Evolutionary conservation across 1,140 invertebrate genomes (phyloP), one percentile per base, ranked within the genome.

Genomic region (Whitmania pigra): DNA sequence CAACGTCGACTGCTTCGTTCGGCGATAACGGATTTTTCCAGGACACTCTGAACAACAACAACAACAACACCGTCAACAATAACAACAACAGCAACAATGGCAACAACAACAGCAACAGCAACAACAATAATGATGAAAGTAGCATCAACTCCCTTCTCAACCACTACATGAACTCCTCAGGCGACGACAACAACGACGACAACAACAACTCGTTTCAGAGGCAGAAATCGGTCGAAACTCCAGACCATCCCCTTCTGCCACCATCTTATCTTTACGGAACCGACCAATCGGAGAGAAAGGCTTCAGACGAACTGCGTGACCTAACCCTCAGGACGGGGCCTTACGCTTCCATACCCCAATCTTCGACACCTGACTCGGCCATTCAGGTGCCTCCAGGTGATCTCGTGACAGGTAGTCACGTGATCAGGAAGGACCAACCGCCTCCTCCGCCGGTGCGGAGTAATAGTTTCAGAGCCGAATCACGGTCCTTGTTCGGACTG

Each of bases 121-220:
- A 57, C 54, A 57, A 57, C 54, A 57, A 57, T 25, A 57, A 57
- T n/a, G 54, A 57, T 25, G 57, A 63, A 6, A 63, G 11, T 63
- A 25, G 57, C 57, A 63, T 63, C 29, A 63, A 63, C 57, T 63
- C 57, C 15, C 57, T 63, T 13, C 57, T 63, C 22, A 63, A 63
- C 57, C 57, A 63, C 57, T 63, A 63, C 57, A 63, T 63, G 22
- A 4, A 63, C 57, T 25, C 22, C 57, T 11, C 22, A 11, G 29
- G 57, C 57, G 29, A 25, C 57, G 29, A 63, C 11, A 63, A 17
- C 55, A 60, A 63, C 57, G 29, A 63, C 57, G 11, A 63, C 57
- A 63, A 63, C 57, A 63, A 13, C 57, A 22, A n/a, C 20, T 15
- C 9, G 1, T 31, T 49, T 13, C 57, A 63, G 57, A 22, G 29